Evolutionary conservation across 2,797 vertebrate genomes (phyloP).

Genomic region (Myotis vivesi): DNA sequence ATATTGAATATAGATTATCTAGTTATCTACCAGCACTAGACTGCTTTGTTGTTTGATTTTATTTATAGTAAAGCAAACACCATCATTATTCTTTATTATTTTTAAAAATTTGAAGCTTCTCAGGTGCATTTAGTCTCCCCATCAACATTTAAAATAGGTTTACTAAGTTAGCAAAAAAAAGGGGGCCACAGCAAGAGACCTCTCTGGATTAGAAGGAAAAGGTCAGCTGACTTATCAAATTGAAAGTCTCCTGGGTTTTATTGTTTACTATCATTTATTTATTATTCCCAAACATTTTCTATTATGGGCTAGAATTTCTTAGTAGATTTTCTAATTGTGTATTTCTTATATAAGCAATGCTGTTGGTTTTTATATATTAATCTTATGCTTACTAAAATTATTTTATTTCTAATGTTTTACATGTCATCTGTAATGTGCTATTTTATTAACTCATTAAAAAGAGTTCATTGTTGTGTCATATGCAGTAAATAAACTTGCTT

Average conservation of each 20-base stretch:
- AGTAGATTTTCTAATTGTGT: neutral
- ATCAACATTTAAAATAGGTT: neutral
- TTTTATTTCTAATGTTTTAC: slow-evolving; percentile 39
- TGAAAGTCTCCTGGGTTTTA: neutral
- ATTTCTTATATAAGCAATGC: neutral
- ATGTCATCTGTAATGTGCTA: neutral
- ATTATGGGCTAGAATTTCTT: neutral
- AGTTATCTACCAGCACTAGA: neutral
- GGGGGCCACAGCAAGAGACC: neutral
- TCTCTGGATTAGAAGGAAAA: neutral
- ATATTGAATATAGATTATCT: neutral
- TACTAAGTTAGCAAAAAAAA: neutral
- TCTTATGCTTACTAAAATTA: neutral
- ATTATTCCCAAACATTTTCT: neutral
- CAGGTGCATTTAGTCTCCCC: neutral
- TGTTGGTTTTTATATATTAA: neutral
- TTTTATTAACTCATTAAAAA: slow-evolving; percentile 14
- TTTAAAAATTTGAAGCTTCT: neutral
- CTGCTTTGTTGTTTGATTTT: neutral
- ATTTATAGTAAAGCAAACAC: neutral
- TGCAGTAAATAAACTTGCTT: neutral
- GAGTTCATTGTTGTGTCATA: neutral
- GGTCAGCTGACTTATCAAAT: neutral
- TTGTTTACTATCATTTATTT: neutral
- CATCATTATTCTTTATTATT: neutral